Base-by-base conservation (phyloP, 2,888 invertebrate species). In the Sinodicranocentrus sp. region DNA sequence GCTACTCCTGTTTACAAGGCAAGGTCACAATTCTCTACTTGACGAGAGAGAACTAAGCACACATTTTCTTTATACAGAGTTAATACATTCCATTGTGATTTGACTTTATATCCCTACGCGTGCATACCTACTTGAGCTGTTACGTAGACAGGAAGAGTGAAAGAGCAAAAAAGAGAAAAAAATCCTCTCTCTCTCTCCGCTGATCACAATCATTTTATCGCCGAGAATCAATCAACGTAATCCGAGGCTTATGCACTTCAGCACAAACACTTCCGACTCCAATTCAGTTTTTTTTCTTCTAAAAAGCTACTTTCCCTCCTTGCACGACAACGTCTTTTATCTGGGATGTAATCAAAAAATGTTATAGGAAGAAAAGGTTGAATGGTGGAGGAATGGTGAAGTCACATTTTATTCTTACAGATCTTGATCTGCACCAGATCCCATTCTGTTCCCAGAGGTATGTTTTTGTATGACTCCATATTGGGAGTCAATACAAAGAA, bases 181-280 rank as follows among this genome's bases (percentile, higher is more conserved):
- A 75, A 19, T 15, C 26, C n/a, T n/a, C n/a, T n/a, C n/a, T n/a
- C 19, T 54, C 28, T 25, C 59, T 13, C 57, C 21, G 44, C 65
- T 68, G 85, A 85, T 85, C 85, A 77, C 84, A 85, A 84, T 85
- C 85, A 85, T 85, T 85, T 85, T 85, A 85, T 85, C 85, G 85
- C 77, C 39, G 68, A 70, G 82, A 87, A 87, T 87, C 87, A 87
- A 87, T 87, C 87, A 87, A 87, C 82, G 78, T 87, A 87, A 87
- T 87, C 87, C 87, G 67, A 65, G 84, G 87, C 86, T 87, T 87
- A 87, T 85, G 85, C 80, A 86, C 87, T 87, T 87, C 85, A 86
- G 87, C 86, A 85, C 87, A 87, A 75, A 86, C 82, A 79, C 83
- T 85, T 85, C 83, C 84, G 83, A 83, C 71, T 77, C 77, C 83